Evolutionary conservation across 2,113 vertebrate genomes (phyloP), one percentile per base, ranked within the genome.

Genomic region (Egretta garzetta): DNA sequence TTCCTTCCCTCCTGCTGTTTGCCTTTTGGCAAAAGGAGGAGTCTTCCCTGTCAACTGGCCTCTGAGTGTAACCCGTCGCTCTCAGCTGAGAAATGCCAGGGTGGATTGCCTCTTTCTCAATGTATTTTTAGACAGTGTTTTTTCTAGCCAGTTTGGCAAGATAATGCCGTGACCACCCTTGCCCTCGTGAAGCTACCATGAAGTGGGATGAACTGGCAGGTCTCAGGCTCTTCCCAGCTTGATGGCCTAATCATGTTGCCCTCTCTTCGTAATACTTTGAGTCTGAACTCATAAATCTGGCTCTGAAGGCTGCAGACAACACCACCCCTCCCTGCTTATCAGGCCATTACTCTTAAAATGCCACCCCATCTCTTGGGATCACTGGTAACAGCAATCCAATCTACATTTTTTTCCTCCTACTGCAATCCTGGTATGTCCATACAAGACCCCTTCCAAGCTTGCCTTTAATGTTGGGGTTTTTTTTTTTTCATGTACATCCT

Each of bases 11-110:
- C 10, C 14, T 60, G 10, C 20, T 85, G 33, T 71, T 86, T 75
- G 45, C 49, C 58, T 50, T 71, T 55, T 2, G 45, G 64, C 56
- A 75, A 43, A 82, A 74, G 19, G 37, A 85, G 56, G 28, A 85
- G 28, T 43, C 5, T 85, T n/a, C 8, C 15, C 10, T 43, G 13
- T 62, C 77, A 39, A 9, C 30, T 16, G 43, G 28, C 13, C 26
- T 73, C 39, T 68, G 47, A 82, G 35, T 2, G 2, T 45, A 76
- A n/a, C 37, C 22, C 0, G 0, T 71, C 0, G 1, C 47, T 90
- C 50, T 77, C 27, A 64, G 30, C 4, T 56, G 13, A 50, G 56
- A 73, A 79, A 9, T 63, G 22, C 56, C 35, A 43, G 49, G 64
- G 27, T 1, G 4, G 15, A 39, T 79, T 91, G 53, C 28, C 21